Conservation (phyloP, 2,888 invertebrate genomes). For the Tyria jacobaeae region DNA sequence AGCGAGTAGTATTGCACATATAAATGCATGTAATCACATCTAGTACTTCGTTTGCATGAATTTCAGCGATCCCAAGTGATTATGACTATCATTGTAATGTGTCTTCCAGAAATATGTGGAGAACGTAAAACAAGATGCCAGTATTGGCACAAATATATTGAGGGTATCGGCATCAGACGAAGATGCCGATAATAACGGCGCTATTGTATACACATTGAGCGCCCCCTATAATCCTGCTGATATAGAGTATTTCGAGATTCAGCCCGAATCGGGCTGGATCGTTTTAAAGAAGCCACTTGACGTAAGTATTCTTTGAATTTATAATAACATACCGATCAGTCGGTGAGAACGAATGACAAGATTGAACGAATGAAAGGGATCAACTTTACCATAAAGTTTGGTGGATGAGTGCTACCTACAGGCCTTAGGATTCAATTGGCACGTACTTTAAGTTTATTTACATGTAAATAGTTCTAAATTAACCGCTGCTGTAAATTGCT, state of each 20-base stretch:
- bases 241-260: constrained; percentile 98
- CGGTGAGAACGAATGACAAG: constrained; percentile 70
- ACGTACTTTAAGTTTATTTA: constrained; percentile 81
- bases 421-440: constrained; percentile 87
- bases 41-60: constrained; percentile 58
- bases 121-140: constrained; percentile 98
- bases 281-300: constrained; percentile 97
- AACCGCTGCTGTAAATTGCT: constrained; percentile 85
- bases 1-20: constrained; percentile 50
- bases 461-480: constrained; percentile 86
- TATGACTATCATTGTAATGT: constrained; percentile 60
- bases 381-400: constrained; percentile 83
- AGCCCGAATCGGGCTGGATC: constrained; percentile 99
- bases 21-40: constrained; percentile 62
- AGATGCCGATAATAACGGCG: constrained; percentile 98
- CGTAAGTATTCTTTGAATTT: constrained; percentile 91
- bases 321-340: constrained; percentile 46
- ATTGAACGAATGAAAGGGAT: constrained; percentile 80
- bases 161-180: constrained; percentile 98
- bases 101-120: constrained; percentile 96
- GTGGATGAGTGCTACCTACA: constrained; percentile 87
- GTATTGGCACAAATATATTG: constrained; percentile 97
- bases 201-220: constrained; percentile 96
- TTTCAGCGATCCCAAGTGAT: constrained; percentile 48
- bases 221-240: constrained; percentile 95